A percentile compares a stretch with the other conserved stretches of the same genome.
These are phyloP conservation scores for Enteromius viviparus DNA, from an alignment of 2,797 vertebrate genomes.

Conservation along the genomic window DNA sequence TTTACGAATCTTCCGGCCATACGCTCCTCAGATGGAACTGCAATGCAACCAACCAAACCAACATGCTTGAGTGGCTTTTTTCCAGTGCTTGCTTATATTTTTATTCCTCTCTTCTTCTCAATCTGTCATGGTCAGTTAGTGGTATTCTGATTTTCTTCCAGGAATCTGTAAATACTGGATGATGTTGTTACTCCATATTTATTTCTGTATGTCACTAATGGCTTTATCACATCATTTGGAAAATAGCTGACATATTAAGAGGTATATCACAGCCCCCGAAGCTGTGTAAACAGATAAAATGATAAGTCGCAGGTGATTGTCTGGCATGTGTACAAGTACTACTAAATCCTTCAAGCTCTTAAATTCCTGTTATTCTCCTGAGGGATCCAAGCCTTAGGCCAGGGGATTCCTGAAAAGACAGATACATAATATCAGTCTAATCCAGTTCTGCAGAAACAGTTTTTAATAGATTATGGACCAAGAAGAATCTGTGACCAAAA, in stretches of 20 bases:
- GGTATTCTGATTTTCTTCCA: slow-evolving; percentile 22
- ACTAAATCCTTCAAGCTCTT: slow-evolving; percentile 6
- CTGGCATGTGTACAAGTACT: slow-evolving; percentile 11
- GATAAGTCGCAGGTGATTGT: slow-evolving; percentile 28
- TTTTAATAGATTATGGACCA: not conserved
- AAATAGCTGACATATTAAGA: not conserved
- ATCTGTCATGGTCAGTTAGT: not conserved
- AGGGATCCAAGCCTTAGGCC: not conserved
- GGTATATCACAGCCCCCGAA: slow-evolving; percentile 12
- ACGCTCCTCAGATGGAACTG: slow-evolving; percentile 10
- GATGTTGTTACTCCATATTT: not conserved
- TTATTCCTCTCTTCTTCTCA: not conserved
- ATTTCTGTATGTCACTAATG: not conserved
- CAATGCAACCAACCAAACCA: slow-evolving; percentile 26
- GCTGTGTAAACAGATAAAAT: not conserved
- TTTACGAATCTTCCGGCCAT: slow-evolving; percentile 50
- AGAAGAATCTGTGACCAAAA: not conserved
- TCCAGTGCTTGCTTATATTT: slow-evolving; percentile 8
- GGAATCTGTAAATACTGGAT: slow-evolving; percentile 29
- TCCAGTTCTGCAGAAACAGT: not conserved
- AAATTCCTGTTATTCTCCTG: slow-evolving; percentile 18
- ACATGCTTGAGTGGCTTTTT: slow-evolving; percentile 30
- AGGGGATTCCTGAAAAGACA: not conserved
- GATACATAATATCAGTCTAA: not conserved
- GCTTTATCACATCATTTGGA: not conserved